Conservation (phyloP, 2,888 invertebrate genomes). For the Nebria brevicollis region DNA sequence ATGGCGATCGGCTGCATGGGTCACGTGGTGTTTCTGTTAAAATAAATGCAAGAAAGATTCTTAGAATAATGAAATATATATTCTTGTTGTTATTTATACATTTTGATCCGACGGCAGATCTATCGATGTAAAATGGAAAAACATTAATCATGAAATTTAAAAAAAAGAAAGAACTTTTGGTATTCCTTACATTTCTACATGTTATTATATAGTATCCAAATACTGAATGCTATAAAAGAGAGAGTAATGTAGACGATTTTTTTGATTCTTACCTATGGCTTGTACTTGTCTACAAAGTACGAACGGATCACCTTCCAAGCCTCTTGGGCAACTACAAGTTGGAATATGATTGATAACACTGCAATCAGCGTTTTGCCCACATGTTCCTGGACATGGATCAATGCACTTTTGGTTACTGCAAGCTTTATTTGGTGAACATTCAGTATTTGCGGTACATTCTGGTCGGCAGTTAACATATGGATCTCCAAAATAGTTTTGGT, state of each 20-base stretch:
- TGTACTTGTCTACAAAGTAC: conserved; percentile 63
- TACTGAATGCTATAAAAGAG: neutral
- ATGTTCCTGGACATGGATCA: conserved; percentile 82
- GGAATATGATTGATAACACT: conserved; percentile 86
- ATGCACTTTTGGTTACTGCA: conserved; percentile 81
- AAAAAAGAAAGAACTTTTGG: neutral
- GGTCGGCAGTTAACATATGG: conserved; percentile 81
- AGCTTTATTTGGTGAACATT: conserved; percentile 79
- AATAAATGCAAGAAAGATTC: conserved; percentile 15
- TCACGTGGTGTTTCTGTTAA: conserved; percentile 62
- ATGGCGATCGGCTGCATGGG: conserved; percentile 78
- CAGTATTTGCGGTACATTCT: conserved; percentile 83
- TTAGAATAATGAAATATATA: conserved; percentile 17
- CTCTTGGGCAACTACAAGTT: conserved; percentile 78
- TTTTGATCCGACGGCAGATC: too few relatives aligned
- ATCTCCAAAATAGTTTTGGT: conserved; percentile 76
- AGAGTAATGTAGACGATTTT: neutral
- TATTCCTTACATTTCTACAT: neutral
- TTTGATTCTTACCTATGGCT: conserved; percentile 35
- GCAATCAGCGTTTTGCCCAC: conserved; percentile 82
- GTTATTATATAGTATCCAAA: neutral
- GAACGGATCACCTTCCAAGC: conserved; percentile 83
- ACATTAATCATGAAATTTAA: too few relatives aligned
- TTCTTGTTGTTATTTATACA: neutral
- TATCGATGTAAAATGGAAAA: too few relatives aligned